Conservation (phyloP, 2,797 vertebrate species). For the Avahi laniger region DNA sequence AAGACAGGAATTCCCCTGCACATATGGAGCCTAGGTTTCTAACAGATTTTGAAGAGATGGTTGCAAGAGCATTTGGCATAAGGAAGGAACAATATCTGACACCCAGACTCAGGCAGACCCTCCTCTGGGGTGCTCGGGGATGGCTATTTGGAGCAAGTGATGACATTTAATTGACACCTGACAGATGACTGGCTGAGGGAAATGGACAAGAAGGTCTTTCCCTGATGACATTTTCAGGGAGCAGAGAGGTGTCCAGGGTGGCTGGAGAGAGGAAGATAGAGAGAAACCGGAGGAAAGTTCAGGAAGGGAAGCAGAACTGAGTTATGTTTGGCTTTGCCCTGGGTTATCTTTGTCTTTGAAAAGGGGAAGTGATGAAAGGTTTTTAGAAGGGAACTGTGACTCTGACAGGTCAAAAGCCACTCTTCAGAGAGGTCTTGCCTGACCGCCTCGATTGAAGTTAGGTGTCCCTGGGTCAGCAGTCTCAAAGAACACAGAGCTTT, state of each 20-base stretch:
- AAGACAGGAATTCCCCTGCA: neutral
- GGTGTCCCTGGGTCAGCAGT: neutral
- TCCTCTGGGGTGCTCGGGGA: neutral
- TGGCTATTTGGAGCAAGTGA: neutral
- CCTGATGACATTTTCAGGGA: neutral
- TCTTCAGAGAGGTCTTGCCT: neutral
- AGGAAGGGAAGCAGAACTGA: neutral
- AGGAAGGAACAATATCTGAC: neutral
- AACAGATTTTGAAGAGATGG: neutral
- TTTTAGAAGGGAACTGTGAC: neutral
- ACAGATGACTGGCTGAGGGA: neutral
- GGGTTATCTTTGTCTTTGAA: neutral
- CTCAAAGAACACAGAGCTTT: neutral
- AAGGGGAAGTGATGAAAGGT: neutral
- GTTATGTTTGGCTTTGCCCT: neutral
- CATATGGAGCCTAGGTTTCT: neutral
- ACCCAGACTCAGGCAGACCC: neutral
- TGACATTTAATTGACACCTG: neutral
- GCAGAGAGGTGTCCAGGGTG: neutral
- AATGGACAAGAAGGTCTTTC: neutral
- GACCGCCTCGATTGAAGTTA: neutral
- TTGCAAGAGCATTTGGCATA: neutral
- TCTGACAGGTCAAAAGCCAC: neutral
- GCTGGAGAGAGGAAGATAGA: neutral
- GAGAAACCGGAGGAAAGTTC: neutral